Evolutionary conservation across 2,888 invertebrate species (phyloP), one percentile per base, ranked within the genome.

Genomic region (Drosophila pullipes): DNA sequence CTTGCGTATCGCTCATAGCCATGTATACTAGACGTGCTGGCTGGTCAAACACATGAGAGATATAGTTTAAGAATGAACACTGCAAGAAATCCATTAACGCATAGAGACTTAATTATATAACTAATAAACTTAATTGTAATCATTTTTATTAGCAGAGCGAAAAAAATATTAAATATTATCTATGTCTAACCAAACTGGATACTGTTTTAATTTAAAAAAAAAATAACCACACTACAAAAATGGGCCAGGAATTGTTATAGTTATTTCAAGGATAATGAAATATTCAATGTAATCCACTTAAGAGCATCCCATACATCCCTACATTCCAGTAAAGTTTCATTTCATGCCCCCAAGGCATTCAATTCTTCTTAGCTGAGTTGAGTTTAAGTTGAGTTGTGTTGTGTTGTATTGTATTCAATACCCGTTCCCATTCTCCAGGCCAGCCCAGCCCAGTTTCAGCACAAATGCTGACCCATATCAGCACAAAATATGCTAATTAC

Each of bases 401-500:
- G 22, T 7, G 13, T 13, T 47, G 13, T 44, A 68, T 58, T 74
- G 60, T 58, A 37, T 58, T 72, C 16, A 41, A 62, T 28, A 60
- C 39, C 53, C 61, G 58, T 74, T 62, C 49, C 61, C 61, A 54
- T 59, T 60, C 49, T 58, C 16, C 47, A 59, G 52, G 25, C 49
- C 13, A 30, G 33, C 11, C 28, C 35, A 78, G 78, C 81, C 78
- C 71, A 79, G 81, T 78, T 86, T 75, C 69, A 69, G 81, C 84
- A 72, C 68, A 81, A 67, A 69, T 74, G 75, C 85, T 88, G 87
- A 90, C 87, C 87, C 87, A 88, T 90, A 90, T 90, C 87, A 84
- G 89, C 77, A 63, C 77, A 86, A 86, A 87, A 86, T 88, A 88
- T 88, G 87, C 83, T 88, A 88, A 88, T 88, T 89, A 90, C 76